Conservation (phyloP, 2,113 vertebrate genomes). For the Hippocampus mohnikei region DNA sequence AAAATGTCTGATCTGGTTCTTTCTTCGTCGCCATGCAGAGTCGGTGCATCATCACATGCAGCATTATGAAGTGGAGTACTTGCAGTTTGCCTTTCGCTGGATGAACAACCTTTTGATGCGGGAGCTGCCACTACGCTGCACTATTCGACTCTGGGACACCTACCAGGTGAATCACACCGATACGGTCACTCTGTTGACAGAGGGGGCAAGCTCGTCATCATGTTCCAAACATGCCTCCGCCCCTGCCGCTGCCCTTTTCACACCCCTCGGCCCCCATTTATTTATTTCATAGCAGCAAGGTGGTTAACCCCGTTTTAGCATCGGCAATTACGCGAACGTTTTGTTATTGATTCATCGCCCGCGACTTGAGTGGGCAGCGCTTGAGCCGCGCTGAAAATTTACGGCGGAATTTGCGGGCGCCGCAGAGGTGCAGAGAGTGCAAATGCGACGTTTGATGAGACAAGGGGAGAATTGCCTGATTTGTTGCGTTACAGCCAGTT, state of each 20-base stretch:
- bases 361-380: not conserved
- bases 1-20: too few species aligned
- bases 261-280: not conserved
- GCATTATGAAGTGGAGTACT: conserved; percentile 90
- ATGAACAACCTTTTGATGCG: conserved; percentile 99
- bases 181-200: not conserved
- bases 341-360: conserved; percentile 47
- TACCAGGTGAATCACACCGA: conserved; percentile 80
- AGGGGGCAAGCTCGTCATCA: conserved; percentile 19
- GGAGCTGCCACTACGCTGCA: conserved; percentile 88
- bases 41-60: conserved; percentile 90
- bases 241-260: conserved; percentile 37
- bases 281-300: conserved; percentile 9
- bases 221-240: conserved; percentile 33
- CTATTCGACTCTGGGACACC: conserved; percentile 93
- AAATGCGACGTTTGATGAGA: conserved; percentile 31
- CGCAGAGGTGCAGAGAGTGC: conserved; percentile 22
- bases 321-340: conserved; percentile 63
- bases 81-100: conserved; percentile 98
- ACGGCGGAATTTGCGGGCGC: conserved; percentile 35
- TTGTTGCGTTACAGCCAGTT: too few species aligned
- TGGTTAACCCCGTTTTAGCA: conserved; percentile 55
- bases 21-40: conserved; percentile 66
- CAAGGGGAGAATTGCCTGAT: not conserved
- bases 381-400: conserved; percentile 23